Evolutionary conservation across 2,888 invertebrate genomes (phyloP).

Genomic region (Ceramica pisi): DNA sequence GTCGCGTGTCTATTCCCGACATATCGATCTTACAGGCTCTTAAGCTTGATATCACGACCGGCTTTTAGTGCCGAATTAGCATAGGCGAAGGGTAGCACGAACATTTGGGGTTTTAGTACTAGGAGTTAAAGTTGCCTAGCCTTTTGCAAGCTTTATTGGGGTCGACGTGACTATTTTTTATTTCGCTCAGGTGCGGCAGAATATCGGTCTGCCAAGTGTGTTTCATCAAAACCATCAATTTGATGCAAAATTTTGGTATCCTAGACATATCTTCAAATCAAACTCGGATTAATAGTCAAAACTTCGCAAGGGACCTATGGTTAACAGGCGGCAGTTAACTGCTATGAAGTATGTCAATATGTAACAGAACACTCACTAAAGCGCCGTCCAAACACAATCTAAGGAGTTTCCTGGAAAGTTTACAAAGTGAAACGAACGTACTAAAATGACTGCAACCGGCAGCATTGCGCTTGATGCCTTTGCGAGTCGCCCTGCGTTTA

Average conservation of each 20-base stretch:
- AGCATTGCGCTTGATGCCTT: too few species aligned
- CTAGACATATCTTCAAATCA: neutral
- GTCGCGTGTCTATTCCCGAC: slow-evolving; percentile 69
- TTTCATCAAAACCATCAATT: neutral
- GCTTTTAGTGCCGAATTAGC: slow-evolving; percentile 58
- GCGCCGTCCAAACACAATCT: too few species aligned
- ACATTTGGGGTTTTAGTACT: slow-evolving; percentile 46
- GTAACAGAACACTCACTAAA: neutral
- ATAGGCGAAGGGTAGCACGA: slow-evolving; percentile 44
- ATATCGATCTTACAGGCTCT: slow-evolving; percentile 67
- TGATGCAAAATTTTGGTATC: neutral
- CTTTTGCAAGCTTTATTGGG: slow-evolving; percentile 26
- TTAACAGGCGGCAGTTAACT: neutral
- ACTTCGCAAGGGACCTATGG: neutral
- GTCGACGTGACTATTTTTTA: slow-evolving; percentile 15
- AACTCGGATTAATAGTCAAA: neutral
- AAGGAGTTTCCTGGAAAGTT: too few species aligned
- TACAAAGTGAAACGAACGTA: too few species aligned
- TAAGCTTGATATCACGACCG: slow-evolving; percentile 53
- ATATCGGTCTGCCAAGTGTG: neutral
- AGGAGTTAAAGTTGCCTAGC: slow-evolving; percentile 38
- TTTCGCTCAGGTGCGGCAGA: slow-evolving; percentile 23
- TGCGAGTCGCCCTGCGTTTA: too few species aligned
- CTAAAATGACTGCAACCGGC: too few species aligned
- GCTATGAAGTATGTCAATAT: neutral